phyloP scores from a whole-genome alignment of 2,888 invertebrate species.

The Erannis defoliaria region DNA sequence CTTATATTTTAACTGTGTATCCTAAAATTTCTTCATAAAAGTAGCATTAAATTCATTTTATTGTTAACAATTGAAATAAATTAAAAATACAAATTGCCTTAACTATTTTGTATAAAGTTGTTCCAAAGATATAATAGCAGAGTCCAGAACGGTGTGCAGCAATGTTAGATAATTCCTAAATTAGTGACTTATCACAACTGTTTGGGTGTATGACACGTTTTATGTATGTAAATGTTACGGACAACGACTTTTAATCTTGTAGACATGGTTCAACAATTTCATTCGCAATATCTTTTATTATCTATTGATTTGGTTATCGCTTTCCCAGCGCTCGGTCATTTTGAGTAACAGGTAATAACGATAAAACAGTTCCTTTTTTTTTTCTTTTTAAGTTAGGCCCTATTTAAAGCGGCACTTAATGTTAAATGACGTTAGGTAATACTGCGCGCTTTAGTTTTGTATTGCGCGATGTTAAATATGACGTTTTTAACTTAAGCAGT shows the following conservation, averaged over 20 bases:
- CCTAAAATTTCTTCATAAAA: not conserved
- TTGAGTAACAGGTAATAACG: too few relatives aligned
- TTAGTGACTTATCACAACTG: conserved; percentile 49
- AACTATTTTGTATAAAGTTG: conserved; percentile 10
- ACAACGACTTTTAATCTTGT: not conserved
- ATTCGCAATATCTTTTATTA: not conserved
- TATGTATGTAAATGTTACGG: conserved; percentile 50
- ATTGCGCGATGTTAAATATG: too few relatives aligned
- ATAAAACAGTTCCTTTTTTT: too few relatives aligned
- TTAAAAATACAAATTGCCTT: conserved; percentile 10
- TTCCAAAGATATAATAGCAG: conserved; percentile 37
- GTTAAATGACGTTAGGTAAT: too few relatives aligned
- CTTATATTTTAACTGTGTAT: too few relatives aligned
- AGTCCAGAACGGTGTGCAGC: conserved; percentile 47
- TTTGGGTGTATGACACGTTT: conserved; percentile 46
- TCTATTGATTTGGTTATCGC: too few relatives aligned
- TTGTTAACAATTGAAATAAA: conserved; percentile 9
- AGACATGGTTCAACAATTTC: not conserved
- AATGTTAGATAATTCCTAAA: conserved; percentile 52
- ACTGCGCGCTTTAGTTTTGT: too few relatives aligned
- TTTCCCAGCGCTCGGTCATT: too few relatives aligned
- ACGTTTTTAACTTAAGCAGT: too few relatives aligned
- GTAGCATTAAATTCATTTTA: not conserved
- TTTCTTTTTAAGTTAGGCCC: too few relatives aligned
- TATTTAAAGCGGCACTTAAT: too few relatives aligned